phyloP scores from a whole-genome alignment of 2,888 invertebrate genomes.

The Orthosia gracilis region DNA sequence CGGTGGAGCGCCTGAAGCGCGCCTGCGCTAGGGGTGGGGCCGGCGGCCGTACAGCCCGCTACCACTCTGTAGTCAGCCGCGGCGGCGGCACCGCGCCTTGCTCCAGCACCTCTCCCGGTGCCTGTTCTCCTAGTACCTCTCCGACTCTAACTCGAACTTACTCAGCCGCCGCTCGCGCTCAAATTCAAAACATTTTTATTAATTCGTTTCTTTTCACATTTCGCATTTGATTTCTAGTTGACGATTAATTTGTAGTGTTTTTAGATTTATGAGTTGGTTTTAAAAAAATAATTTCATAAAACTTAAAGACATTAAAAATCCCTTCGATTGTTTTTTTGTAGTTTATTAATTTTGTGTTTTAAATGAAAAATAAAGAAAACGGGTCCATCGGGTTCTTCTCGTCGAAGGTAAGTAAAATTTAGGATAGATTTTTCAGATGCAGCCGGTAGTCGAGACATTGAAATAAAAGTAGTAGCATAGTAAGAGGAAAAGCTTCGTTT shows the following conservation, averaged over 20 bases:
- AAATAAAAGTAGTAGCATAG: slow-evolving; percentile 47
- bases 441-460: slow-evolving; percentile 43
- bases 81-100: slow-evolving; percentile 85
- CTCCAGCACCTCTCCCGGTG: slow-evolving; percentile 74
- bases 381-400: slow-evolving; percentile 43
- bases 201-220: slow-evolving; percentile 81
- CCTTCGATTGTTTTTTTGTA: slow-evolving; percentile 77
- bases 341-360: slow-evolving; percentile 82
- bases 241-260: slow-evolving; percentile 81
- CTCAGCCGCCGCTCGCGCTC: slow-evolving; percentile 86
- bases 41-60: slow-evolving; percentile 85
- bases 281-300: slow-evolving; percentile 42
- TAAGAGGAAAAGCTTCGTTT: slow-evolving; percentile 68
- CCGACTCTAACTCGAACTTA: slow-evolving; percentile 73
- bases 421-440: slow-evolving; percentile 59
- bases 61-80: slow-evolving; percentile 88
- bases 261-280: slow-evolving; percentile 76
- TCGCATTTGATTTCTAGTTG: slow-evolving; percentile 72
- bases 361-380: slow-evolving; percentile 57
- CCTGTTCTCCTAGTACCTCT: slow-evolving; percentile 72
- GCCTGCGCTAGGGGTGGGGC: slow-evolving; percentile 90
- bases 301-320: slow-evolving; percentile 55
- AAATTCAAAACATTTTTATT: slow-evolving; percentile 72
- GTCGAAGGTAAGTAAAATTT: slow-evolving; percentile 56
- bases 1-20: slow-evolving; percentile 76